Conservation (phyloP, 2,888 invertebrate genomes). For the Erynnis tages region DNA sequence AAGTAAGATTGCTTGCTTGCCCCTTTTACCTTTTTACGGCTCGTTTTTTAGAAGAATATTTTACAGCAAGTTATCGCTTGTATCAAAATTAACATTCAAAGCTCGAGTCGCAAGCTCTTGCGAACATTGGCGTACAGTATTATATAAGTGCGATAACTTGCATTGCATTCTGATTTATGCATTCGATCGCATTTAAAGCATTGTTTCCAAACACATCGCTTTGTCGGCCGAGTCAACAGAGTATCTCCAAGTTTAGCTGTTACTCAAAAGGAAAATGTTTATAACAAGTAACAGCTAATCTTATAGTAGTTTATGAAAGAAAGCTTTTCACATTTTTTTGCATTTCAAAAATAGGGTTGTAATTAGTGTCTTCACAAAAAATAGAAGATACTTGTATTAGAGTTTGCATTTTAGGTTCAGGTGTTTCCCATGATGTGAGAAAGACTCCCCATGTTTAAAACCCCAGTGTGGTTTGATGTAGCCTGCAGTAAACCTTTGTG, state of each 20-base stretch:
- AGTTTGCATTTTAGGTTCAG: too few relatives aligned
- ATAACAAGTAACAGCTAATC: conserved; percentile 58
- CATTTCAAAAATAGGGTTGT: conserved; percentile 43
- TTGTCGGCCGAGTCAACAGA: conserved; percentile 59
- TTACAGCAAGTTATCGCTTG: conserved; percentile 78
- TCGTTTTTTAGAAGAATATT: conserved; percentile 75
- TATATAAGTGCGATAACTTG: conserved; percentile 73
- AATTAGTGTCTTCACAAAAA: conserved; percentile 32
- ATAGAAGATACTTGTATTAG: conserved; percentile 1
- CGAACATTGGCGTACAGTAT: conserved; percentile 59
- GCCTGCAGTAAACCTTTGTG: conserved; percentile 18
- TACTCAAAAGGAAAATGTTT: conserved; percentile 35
- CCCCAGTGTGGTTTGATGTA: conserved; percentile 19
- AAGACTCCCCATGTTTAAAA: conserved; percentile 19
- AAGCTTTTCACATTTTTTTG: conserved; percentile 73
- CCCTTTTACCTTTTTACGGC: conserved; percentile 79
- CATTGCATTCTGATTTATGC: conserved; percentile 66
- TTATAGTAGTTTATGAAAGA: conserved; percentile 54
- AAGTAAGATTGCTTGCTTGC: conserved; percentile 92
- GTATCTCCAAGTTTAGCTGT: conserved; percentile 66
- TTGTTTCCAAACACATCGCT: conserved; percentile 75
- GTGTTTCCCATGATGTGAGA: conserved; percentile 3
- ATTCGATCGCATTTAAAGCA: conserved; percentile 68
- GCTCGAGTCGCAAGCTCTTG: conserved; percentile 47
- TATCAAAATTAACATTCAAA: conserved; percentile 56